These are phyloP conservation scores for Hephaestus fuliginosus DNA, from an alignment of 2,797 vertebrate genomes.

Conservation along the genomic window DNA sequence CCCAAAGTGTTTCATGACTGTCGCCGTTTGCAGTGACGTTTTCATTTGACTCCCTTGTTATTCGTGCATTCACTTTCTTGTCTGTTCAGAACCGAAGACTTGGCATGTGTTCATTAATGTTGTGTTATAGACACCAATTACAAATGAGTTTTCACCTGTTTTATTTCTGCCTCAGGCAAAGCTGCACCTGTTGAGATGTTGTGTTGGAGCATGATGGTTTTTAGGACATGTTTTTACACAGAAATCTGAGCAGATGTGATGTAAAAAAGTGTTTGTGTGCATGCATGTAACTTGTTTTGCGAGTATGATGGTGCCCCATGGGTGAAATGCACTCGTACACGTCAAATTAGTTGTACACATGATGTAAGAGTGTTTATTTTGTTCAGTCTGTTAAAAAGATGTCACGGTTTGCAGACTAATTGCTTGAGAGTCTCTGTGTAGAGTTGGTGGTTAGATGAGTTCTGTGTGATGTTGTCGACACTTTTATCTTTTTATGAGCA, in stretches of 20 bases:
- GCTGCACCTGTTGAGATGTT: neutral
- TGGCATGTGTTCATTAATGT: conserved; percentile 46
- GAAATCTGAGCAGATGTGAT: neutral
- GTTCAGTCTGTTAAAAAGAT: conserved; percentile 31
- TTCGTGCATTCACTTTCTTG: conserved; percentile 2
- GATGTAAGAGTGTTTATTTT: conserved; percentile 24
- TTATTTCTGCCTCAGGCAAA: neutral
- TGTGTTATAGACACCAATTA: neutral
- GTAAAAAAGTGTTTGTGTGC: conserved; percentile 34
- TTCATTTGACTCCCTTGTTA: neutral
- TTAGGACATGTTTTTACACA: neutral
- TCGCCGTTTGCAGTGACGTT: conserved; percentile 44
- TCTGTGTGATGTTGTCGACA: conserved; percentile 54
- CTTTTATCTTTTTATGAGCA: conserved; percentile 50
- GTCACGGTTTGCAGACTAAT: conserved; percentile 29
- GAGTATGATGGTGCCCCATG: neutral
- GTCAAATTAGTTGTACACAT: neutral
- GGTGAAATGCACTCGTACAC: conserved; percentile 1
- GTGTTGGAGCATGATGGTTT: conserved; percentile 33
- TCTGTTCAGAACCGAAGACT: conserved; percentile 3
- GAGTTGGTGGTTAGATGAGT: conserved; percentile 31
- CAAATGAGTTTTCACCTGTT: conserved; percentile 11
- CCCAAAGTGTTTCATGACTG: conserved; percentile 11
- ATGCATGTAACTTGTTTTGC: conserved; percentile 40
- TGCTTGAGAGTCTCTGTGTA: conserved; percentile 16